phyloP scores from a whole-genome alignment of 2,113 vertebrate genomes.

The Albula glossodonta region DNA sequence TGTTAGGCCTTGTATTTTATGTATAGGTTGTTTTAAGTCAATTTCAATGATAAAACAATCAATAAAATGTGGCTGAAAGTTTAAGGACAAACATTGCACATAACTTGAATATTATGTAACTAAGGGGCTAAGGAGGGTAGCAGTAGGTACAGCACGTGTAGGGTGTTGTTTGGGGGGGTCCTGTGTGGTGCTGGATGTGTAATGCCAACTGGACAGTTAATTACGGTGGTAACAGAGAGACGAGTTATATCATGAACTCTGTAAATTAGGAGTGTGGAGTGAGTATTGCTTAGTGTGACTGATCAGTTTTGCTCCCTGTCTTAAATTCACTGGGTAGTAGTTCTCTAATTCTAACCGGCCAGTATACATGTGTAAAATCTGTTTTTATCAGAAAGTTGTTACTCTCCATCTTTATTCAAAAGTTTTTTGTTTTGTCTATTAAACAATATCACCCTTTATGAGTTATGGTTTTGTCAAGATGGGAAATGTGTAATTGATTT shows the following conservation, averaged over 20 bases:
- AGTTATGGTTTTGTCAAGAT: not conserved
- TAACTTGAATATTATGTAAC: not conserved
- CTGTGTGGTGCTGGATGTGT: not conserved
- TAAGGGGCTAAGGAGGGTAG: not conserved
- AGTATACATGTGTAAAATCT: not conserved
- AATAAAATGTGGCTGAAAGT: not conserved
- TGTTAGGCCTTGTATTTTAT: not conserved
- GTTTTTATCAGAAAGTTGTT: too few species aligned
- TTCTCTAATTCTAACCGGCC: not conserved
- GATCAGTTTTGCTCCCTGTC: too few species aligned
- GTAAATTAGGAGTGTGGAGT: too few species aligned
- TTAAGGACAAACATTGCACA: not conserved
- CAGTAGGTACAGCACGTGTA: too few species aligned
- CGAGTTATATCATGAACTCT: too few species aligned
- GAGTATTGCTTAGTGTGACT: not conserved
- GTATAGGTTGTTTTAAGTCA: not conserved
- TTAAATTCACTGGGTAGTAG: not conserved
- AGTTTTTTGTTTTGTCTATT: too few species aligned
- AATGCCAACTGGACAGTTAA: too few species aligned
- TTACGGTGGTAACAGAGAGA: too few species aligned
- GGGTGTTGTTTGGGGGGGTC: too few species aligned
- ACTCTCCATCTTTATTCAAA: too few species aligned
- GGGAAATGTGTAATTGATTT: not conserved
- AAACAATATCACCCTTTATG: too few species aligned
- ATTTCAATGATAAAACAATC: not conserved